Evolutionary conservation across 2,797 vertebrate genomes (phyloP).

Genomic region (Hippopotamyrus pictus): DNA sequence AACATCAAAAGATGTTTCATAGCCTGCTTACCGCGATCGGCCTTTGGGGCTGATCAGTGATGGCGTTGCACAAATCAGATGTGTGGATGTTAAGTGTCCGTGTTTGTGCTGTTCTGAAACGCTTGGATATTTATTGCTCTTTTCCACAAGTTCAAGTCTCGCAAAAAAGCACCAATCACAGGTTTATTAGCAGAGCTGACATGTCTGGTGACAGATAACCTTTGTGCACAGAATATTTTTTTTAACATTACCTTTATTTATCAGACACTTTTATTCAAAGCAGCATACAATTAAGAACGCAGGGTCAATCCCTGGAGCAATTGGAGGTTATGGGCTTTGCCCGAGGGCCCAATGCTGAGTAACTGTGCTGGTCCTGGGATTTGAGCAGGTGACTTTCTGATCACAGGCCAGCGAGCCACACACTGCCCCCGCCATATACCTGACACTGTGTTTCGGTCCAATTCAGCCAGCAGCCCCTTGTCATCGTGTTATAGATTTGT

Average conservation of each 20-base stretch:
- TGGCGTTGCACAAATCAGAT: neutral
- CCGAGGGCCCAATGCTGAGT: neutral
- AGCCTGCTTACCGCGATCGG: neutral
- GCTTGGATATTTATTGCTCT: neutral
- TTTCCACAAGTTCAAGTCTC: neutral
- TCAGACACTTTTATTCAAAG: neutral
- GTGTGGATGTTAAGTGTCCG: neutral
- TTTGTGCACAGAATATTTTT: neutral
- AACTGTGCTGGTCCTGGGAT: neutral
- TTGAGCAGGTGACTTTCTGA: neutral
- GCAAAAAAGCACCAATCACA: neutral
- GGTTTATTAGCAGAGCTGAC: neutral
- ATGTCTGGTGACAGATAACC: neutral
- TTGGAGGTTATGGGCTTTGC: neutral
- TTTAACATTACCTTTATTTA: neutral
- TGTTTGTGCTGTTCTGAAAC: neutral
- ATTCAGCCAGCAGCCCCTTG: neutral
- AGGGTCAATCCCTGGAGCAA: neutral
- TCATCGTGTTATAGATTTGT: neutral
- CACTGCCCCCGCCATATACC: neutral
- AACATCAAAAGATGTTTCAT: constrained; percentile 47
- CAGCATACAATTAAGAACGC: neutral
- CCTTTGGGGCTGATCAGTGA: neutral
- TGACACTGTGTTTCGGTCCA: neutral
- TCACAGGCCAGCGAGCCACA: neutral